Evolutionary conservation across 2,113 vertebrate species (phyloP).

Genomic region (Ailuropoda melanoleuca): DNA sequence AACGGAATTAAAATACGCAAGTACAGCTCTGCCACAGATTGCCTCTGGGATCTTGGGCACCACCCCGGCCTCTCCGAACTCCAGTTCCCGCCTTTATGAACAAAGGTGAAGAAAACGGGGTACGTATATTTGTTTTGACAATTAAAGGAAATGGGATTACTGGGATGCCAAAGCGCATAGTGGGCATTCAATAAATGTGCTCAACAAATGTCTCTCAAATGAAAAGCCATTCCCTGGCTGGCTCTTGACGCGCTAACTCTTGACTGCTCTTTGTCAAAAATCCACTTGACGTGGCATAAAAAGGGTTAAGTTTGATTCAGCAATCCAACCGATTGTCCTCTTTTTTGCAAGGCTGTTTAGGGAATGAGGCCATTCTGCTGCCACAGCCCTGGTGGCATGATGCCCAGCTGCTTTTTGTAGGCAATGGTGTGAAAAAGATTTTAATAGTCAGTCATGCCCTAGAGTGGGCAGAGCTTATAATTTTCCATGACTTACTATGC

Average conservation of each 20-base stretch:
- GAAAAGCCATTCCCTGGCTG: background rate
- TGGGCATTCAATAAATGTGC: background rate
- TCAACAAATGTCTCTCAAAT: background rate
- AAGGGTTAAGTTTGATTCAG: slow-evolving; percentile 83
- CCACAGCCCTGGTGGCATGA: slow-evolving; percentile 84
- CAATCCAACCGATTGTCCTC: slow-evolving; percentile 81
- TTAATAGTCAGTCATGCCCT: slow-evolving; percentile 85
- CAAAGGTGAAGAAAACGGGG: background rate
- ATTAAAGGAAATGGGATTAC: background rate
- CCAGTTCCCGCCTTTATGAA: background rate
- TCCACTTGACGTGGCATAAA: background rate
- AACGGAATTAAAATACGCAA: background rate
- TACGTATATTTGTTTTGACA: background rate
- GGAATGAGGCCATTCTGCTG: slow-evolving; percentile 83
- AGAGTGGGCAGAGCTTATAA: slow-evolving; percentile 85
- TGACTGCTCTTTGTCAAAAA: slow-evolving; percentile 43
- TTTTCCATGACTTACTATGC: slow-evolving; percentile 81
- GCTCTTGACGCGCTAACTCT: background rate
- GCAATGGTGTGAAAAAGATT: slow-evolving; percentile 87
- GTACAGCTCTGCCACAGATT: background rate
- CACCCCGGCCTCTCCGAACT: background rate
- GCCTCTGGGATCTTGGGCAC: background rate
- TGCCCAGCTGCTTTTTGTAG: slow-evolving; percentile 86
- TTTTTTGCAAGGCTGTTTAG: slow-evolving; percentile 83
- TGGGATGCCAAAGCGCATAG: background rate